A percentile compares a stretch with the other conserved stretches of the same genome.
These are phyloP conservation scores for Pteronura brasiliensis DNA, from an alignment of 2,113 vertebrate genomes.

Conservation along the genomic window DNA sequence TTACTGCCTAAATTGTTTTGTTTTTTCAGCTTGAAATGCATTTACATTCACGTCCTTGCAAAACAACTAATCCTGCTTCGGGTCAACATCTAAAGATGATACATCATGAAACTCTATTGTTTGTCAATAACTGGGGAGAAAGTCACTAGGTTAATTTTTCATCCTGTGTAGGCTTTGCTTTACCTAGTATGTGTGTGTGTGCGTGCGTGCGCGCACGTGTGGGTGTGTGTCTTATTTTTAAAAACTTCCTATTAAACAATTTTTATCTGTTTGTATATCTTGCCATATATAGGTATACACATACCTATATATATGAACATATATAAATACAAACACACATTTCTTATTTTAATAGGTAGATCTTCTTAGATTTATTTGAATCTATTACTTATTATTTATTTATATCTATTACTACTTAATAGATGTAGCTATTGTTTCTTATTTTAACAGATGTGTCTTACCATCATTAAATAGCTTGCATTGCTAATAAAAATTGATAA, in stretches of 20 bases:
- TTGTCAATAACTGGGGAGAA: background rate
- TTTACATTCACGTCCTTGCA: constrained; percentile 8
- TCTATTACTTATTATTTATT: background rate
- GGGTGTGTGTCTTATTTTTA: background rate
- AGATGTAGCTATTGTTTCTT: background rate
- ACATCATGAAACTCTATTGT: background rate
- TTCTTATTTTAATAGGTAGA: constrained; percentile 10
- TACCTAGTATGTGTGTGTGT: background rate
- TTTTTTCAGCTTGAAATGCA: constrained; percentile 9
- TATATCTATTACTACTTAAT: background rate
- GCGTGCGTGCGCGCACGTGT: background rate
- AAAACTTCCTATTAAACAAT: background rate
- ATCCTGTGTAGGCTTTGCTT: background rate
- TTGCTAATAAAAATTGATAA: constrained; percentile 25
- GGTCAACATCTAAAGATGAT: background rate
- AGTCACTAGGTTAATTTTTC: background rate
- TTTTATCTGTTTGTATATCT: background rate
- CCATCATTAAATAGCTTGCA: background rate
- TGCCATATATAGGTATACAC: background rate
- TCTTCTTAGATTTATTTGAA: background rate
- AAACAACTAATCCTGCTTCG: background rate
- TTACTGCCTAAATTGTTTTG: background rate
- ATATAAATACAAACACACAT: background rate
- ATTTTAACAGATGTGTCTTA: constrained; percentile 19
- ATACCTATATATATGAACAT: background rate